Evolutionary conservation across 2,113 vertebrate species (phyloP), one percentile per base, ranked within the genome.

Genomic region (Pteropus alecto): DNA sequence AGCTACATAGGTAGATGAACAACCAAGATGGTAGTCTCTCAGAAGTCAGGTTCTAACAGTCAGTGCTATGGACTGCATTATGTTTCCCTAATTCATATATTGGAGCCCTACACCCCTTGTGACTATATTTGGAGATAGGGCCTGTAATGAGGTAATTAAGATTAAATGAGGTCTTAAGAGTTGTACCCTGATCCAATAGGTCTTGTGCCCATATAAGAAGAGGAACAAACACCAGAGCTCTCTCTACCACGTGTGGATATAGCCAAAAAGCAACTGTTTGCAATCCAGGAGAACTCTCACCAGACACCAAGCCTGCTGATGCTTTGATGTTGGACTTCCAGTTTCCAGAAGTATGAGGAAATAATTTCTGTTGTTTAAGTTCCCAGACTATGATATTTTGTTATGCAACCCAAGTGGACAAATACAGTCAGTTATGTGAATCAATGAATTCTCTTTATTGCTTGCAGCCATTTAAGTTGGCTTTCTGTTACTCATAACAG

Each of bases 401-500:
- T 61, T 87, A 87, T n/a, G 38, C 22, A 95, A 71, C 28, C 24
- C 5, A 74, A 74, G 28, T 28, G 35, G 70, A 83, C 19, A 30
- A 61, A 89, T 54, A 43, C 7, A 61, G 21, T 83, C 43, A 92
- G 26, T 81, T 93, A 58, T n/a, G 35, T 90, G 60, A 94, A 35
- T 87, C 18, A 60, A 74, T 82, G 21, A 77, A 56, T 68, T 92
- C 22, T 90, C 21, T 5, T 10, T 87, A 74, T 46, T 63, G 24
- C 18, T 14, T 86, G 38, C 14, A 21, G 21, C 43, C 43, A 81
- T 48, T 60, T 89, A 60, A 76, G 28, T 51, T 82, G 77, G 9
- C 9, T 96, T 88, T 77, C 67, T 95, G 33, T 93, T 95, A 38
- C 67, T 91, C 84, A 35, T 65, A 73, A 63, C 5, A 46, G 24